Conservation (phyloP, 2,797 vertebrate species). For the Anomalospiza imberbis region DNA sequence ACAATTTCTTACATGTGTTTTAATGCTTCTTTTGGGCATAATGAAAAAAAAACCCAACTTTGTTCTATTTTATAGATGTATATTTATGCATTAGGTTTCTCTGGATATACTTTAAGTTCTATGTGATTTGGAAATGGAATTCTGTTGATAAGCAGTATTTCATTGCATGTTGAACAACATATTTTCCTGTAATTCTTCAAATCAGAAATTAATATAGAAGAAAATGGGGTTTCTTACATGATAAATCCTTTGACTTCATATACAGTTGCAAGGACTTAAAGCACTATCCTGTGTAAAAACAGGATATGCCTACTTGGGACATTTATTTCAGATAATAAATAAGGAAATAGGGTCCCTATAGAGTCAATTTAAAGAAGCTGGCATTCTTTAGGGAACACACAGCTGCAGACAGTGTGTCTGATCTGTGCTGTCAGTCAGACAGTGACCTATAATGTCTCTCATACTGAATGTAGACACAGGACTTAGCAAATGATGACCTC, state of each 20-base stretch:
- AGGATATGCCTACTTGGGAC: not conserved
- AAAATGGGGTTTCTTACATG: rapidly evolving
- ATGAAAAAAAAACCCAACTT: not conserved
- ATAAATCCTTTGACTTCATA: not conserved
- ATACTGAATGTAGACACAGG: not conserved
- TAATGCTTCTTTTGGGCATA: not conserved
- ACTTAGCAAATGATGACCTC: not conserved
- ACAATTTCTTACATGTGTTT: not conserved
- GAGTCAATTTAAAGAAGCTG: not conserved
- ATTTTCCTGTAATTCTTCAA: not conserved
- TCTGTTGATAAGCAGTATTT: not conserved
- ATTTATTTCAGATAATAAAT: not conserved
- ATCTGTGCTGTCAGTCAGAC: not conserved
- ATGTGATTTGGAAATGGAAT: not conserved
- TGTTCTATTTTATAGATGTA: not conserved
- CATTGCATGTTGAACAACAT: not conserved
- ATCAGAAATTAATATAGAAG: not conserved
- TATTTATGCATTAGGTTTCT: not conserved
- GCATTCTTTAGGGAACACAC: not conserved
- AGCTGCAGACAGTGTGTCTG: not conserved
- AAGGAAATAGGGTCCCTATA: not conserved
- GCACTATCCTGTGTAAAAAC: not conserved
- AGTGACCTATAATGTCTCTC: not conserved
- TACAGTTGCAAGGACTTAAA: not conserved
- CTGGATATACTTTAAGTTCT: not conserved